phyloP scores from a whole-genome alignment of 2,113 vertebrate species.

The Coptodon rendalli region DNA sequence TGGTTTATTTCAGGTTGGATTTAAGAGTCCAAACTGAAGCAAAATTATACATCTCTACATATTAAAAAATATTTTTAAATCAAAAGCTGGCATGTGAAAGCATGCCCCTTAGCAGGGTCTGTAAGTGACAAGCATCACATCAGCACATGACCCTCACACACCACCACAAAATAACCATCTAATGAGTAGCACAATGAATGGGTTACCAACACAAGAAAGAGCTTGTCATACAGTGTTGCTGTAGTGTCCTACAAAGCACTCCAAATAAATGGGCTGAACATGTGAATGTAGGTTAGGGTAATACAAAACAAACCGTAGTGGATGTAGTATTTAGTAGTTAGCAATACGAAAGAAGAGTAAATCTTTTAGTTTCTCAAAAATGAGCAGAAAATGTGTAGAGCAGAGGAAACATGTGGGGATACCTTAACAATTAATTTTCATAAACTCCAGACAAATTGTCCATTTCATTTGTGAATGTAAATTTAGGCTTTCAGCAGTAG shows the following conservation, averaged over 20 bases:
- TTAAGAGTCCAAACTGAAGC: background rate
- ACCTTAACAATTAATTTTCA: conserved; percentile 21
- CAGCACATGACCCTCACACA: conserved; percentile 5
- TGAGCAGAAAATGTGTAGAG: background rate
- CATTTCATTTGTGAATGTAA: background rate
- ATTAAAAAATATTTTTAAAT: background rate
- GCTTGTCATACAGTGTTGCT: background rate
- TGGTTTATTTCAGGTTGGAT: background rate
- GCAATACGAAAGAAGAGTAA: background rate
- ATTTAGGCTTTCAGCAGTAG: background rate
- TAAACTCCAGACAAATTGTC: background rate
- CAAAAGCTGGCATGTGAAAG: background rate
- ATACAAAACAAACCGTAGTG: background rate
- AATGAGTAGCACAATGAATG: background rate
- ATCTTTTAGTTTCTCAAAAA: background rate
- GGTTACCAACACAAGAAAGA: background rate
- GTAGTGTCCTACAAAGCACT: background rate
- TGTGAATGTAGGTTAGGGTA: background rate
- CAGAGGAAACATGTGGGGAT: conserved; percentile 7
- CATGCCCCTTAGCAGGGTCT: background rate
- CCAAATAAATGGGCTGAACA: background rate
- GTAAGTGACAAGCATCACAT: background rate
- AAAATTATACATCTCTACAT: background rate
- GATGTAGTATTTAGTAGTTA: background rate
- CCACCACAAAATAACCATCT: conserved; percentile 10